These are phyloP conservation scores for Mormyrops boulengeri DNA, from an alignment of 2,797 vertebrate genomes.

Conservation along the genomic window DNA sequence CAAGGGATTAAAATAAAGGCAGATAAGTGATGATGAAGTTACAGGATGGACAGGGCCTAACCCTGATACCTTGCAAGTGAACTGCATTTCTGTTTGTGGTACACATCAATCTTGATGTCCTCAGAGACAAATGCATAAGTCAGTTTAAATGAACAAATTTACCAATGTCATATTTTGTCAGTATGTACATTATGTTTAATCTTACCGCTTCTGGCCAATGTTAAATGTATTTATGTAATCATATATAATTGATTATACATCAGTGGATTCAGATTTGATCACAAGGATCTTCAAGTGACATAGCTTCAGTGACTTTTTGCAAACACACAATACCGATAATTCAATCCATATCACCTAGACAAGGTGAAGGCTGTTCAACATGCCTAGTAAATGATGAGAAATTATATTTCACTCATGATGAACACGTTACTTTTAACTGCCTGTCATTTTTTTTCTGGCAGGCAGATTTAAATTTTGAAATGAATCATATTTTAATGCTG, in stretches of 20 bases:
- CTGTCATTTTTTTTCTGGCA: not conserved
- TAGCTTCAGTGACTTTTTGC: not conserved
- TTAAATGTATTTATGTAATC: not conserved
- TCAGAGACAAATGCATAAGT: no score
- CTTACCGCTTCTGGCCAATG: not conserved
- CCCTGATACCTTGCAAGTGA: no score
- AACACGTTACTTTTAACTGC: not conserved
- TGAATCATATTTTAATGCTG: not conserved
- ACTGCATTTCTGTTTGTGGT: no score
- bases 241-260: not conserved
- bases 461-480: not conserved
- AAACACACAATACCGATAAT: not conserved
- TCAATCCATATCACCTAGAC: not conserved
- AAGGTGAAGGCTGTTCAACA: not conserved
- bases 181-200: not conserved
- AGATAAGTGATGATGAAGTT: not conserved
- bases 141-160: no score
- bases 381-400: not conserved
- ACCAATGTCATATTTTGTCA: not conserved
- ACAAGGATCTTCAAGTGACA: not conserved
- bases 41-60: not conserved
- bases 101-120: no score
- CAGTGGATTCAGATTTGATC: not conserved
- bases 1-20: not conserved
- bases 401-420: not conserved